Conservation (phyloP, 92 coral and sea anemone species). For the Pocillopora meandrina region DNA sequence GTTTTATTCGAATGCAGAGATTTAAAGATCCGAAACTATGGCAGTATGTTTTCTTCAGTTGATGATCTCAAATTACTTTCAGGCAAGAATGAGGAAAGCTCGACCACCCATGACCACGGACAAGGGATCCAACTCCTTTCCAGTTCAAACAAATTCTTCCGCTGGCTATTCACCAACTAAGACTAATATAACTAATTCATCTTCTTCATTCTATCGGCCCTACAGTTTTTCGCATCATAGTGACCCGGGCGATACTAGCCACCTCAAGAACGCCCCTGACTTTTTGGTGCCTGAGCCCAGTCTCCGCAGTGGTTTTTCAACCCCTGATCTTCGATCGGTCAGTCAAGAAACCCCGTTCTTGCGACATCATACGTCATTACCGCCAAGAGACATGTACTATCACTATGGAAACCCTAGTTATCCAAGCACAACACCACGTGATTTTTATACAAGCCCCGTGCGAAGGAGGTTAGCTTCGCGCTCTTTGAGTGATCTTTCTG, state of each 20-base stretch:
- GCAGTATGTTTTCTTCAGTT: too few species aligned
- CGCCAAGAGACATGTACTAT: not conserved
- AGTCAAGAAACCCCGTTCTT: constrained; percentile 20
- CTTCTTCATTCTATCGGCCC: constrained; percentile 1
- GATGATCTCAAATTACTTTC: not conserved
- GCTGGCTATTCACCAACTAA: not conserved
- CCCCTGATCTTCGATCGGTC: constrained; percentile 53
- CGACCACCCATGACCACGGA: constrained; percentile 5
- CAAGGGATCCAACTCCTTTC: not conserved
- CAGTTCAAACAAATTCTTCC: constrained; percentile 7
- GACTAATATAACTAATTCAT: not conserved
- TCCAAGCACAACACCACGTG: not conserved
- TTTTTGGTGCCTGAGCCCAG: constrained; percentile 9
- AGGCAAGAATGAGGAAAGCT: constrained; percentile 11
- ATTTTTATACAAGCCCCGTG: not conserved
- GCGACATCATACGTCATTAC: constrained; percentile 22
- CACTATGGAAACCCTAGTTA: constrained; percentile 7
- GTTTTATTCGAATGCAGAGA: too few species aligned
- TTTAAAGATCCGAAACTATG: too few species aligned
- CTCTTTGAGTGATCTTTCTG: constrained; percentile 27
- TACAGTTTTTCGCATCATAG: constrained; percentile 20
- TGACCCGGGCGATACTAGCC: constrained; percentile 24
- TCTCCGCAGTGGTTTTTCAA: constrained; percentile 46
- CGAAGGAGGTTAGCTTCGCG: constrained; percentile 16
- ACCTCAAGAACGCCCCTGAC: constrained; percentile 1